Percentiles rank a stretch among this genome's conserved stretches.
These are phyloP conservation scores for Esox niger DNA, from an alignment of 2,113 vertebrate species.

Conservation along the genomic window DNA sequence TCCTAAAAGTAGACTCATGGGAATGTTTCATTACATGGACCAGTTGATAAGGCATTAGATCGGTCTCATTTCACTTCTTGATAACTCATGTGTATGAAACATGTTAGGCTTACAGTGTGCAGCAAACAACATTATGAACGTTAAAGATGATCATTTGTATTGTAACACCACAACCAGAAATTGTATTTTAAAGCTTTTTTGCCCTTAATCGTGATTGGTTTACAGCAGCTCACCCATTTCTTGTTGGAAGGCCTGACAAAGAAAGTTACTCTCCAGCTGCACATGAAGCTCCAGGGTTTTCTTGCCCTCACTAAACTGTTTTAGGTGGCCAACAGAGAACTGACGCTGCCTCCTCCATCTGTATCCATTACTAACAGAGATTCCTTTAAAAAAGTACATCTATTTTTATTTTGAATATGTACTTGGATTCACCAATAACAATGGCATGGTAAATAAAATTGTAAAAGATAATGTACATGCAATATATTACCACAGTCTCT, in stretches of 20 bases:
- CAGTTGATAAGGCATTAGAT: neutral
- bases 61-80: too few species aligned
- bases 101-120: too few species aligned
- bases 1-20: neutral
- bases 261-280: conserved; percentile 11
- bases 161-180: neutral
- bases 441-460: neutral
- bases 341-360: conserved; percentile 67
- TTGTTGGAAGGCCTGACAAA: conserved; percentile 24
- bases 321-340: conserved; percentile 57
- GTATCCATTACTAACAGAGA: conserved; percentile 45
- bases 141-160: too few species aligned
- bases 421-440: neutral
- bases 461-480: neutral
- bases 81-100: too few species aligned
- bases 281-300: conserved; percentile 44
- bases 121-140: neutral
- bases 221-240: conserved; percentile 7
- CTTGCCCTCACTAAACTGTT: conserved; percentile 48
- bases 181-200: too few species aligned
- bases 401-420: neutral
- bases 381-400: conserved; percentile 20
- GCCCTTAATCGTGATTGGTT: neutral
- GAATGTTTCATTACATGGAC: neutral
- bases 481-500: conserved; percentile 49